Percentiles rank a stretch among this genome's conserved stretches.
phyloP scores from a whole-genome alignment of 1,140 invertebrate genomes.

The Cyclina sinensis region DNA sequence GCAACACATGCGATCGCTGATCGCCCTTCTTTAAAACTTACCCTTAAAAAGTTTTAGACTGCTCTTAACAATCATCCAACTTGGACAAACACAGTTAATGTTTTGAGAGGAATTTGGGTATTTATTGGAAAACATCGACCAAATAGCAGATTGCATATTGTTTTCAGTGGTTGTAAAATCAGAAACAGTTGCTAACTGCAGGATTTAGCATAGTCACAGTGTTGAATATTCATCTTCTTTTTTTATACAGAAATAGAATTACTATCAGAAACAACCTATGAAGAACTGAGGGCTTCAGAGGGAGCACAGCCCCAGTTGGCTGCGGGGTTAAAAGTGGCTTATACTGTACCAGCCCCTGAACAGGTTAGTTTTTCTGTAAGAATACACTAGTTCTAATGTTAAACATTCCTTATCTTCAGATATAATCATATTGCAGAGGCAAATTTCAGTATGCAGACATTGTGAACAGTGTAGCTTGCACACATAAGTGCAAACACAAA shows the following conservation, averaged over 20 bases:
- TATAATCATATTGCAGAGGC: neutral
- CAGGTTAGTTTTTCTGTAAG: conserved; percentile 59
- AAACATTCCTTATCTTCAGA: neutral
- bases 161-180: too few species aligned
- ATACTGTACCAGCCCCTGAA: conserved; percentile 88
- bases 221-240: conserved; percentile 27
- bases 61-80: too few species aligned
- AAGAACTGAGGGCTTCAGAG: conserved; percentile 76
- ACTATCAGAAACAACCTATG: conserved; percentile 80
- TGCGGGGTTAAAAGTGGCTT: conserved; percentile 90
- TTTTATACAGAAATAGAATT: conserved; percentile 78
- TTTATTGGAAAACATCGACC: too few species aligned
- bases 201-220: too few species aligned
- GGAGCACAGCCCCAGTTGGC: conserved; percentile 86
- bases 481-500: neutral
- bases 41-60: too few species aligned
- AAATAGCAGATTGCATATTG: too few species aligned
- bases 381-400: neutral
- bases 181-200: too few species aligned
- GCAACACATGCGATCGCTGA: too few species aligned
- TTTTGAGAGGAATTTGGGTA: too few species aligned
- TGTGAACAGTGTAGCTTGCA: neutral
- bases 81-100: too few species aligned
- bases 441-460: neutral
- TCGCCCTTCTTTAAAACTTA: too few species aligned